Evolutionary conservation across 2,113 vertebrate species (phyloP), one percentile per base, ranked within the genome.

Genomic region (Eurypyga helias): DNA sequence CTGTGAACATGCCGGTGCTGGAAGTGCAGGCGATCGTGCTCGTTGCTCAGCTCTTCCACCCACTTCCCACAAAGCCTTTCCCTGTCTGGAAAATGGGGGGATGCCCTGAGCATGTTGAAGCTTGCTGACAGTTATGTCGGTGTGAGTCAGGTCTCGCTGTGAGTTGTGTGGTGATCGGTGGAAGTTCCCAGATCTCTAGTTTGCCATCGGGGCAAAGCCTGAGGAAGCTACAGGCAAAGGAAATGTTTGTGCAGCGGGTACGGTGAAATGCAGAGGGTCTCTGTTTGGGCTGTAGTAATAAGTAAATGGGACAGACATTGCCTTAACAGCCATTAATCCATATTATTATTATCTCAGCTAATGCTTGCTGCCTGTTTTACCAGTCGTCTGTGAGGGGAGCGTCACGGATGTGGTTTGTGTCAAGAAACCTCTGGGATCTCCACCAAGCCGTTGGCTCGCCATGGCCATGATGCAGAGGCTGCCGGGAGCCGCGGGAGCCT

Each of bases 401-500:
- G 0, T 18, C 31, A 17, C 5, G 57, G 62, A 7, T 54, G 29
- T 62, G 41, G 17, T 28, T 29, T 66, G 20, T 64, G 24, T 15
- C 2, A 71, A 28, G 4, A 58, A 51, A 29, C 24, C 5, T 19
- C 4, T 45, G 43, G 2, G 13, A 3, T 31, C 45, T 38, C 43
- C 41, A n/a, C 41, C 12, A 3, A 43, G 28, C 2, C 0, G 1
- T 2, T 66, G 43, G 34, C 61, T 26, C 2, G 0, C 5, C 4
- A 3, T 9, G 51, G 52, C 73, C 21, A 2, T 13, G 24, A 17
- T 28, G 19, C 8, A 0, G 62, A 49, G 83, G 0, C 34, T 55
- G 34, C 10, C 1, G 2, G 62, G 29, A 46, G 23, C 61, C 0
- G 2, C 1, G 0, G 55, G 67, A 62, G 54, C 5, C 46, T 28